Percentiles rank a stretch among this genome's conserved stretches.
phyloP scores from a whole-genome alignment of 2,113 vertebrate genomes.

The Xenopus borealis region DNA sequence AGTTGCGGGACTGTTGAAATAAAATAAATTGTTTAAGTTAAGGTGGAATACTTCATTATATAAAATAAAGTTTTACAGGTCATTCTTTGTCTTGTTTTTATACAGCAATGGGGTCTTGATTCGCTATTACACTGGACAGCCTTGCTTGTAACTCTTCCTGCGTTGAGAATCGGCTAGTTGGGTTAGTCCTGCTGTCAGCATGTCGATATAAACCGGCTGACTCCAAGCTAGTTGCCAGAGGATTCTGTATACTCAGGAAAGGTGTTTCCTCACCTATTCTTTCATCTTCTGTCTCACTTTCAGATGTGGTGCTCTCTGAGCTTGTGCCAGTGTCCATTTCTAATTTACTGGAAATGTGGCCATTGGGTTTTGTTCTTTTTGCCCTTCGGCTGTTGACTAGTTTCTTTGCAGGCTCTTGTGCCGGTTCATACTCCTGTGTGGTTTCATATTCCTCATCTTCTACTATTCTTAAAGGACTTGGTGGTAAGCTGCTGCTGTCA shows the following conservation, averaged over 20 bases:
- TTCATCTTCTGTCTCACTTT: slow-evolving; percentile 83
- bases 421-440: slow-evolving; percentile 71
- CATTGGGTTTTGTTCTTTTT: slow-evolving; percentile 78
- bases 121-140: slow-evolving; percentile 76
- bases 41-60: slow-evolving; percentile 92
- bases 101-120: slow-evolving; percentile 89
- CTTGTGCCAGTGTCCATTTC: slow-evolving; percentile 68
- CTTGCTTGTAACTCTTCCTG: slow-evolving; percentile 78
- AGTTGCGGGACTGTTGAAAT: slow-evolving; percentile 94
- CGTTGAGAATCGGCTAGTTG: slow-evolving; percentile 75
- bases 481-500: slow-evolving; percentile 76
- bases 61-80: slow-evolving; percentile 98
- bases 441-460: slow-evolving; percentile 80
- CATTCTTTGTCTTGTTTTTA: slow-evolving; percentile 76
- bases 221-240: slow-evolving; percentile 60
- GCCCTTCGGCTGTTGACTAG: slow-evolving; percentile 66
- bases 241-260: slow-evolving; percentile 78
- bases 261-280: slow-evolving; percentile 78
- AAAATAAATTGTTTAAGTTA: slow-evolving; percentile 92
- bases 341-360: slow-evolving; percentile 68
- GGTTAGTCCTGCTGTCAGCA: slow-evolving; percentile 86
- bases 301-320: slow-evolving; percentile 75
- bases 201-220: slow-evolving; percentile 63
- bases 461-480: slow-evolving; percentile 78
- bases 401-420: slow-evolving; percentile 75